Evolutionary conservation across 64 coral and sea anemone species (phyloP).

Genomic region (Trachythela sp.): DNA sequence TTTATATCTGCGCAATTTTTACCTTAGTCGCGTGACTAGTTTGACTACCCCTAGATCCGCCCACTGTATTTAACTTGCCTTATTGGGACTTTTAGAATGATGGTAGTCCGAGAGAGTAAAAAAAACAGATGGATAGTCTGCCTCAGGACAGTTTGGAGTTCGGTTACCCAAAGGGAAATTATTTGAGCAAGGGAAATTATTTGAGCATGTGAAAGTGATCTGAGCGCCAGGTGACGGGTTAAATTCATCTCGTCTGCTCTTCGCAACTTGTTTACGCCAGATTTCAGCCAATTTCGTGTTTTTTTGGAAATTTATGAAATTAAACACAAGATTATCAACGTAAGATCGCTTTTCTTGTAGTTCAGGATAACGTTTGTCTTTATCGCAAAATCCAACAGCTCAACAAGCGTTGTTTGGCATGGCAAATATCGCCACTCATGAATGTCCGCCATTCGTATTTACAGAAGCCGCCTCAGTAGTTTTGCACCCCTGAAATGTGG

Average conservation of each 20-base stretch:
- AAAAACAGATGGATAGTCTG: slow-evolving; percentile 32
- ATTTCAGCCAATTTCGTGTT: slow-evolving; percentile 18
- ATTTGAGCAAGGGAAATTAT: too few relatives aligned
- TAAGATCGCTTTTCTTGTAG: neutral
- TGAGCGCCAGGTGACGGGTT: slow-evolving; percentile 21
- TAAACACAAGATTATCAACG: slow-evolving; percentile 21
- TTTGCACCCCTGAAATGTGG: too few relatives aligned
- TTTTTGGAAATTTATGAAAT: neutral
- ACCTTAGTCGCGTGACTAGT: too few relatives aligned
- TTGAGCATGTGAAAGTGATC: slow-evolving; percentile 44
- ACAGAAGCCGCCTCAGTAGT: too few relatives aligned
- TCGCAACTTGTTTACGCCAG: slow-evolving; percentile 45
- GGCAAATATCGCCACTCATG: too few relatives aligned
- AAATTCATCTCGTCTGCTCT: slow-evolving; percentile 20
- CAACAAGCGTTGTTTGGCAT: slow-evolving; percentile 29
- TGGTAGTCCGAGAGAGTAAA: slow-evolving; percentile 11
- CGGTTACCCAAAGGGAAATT: slow-evolving; percentile 37
- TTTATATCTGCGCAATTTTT: too few relatives aligned
- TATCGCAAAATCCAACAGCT: slow-evolving; percentile 18
- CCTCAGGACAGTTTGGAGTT: slow-evolving; percentile 24
- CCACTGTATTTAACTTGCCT: too few relatives aligned
- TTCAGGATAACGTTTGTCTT: slow-evolving; percentile 10
- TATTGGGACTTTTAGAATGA: slow-evolving; percentile 21
- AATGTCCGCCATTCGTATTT: too few relatives aligned
- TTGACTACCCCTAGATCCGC: too few relatives aligned